phyloP scores from a whole-genome alignment of 2,888 invertebrate species.

The Drosophila ustulata region DNA sequence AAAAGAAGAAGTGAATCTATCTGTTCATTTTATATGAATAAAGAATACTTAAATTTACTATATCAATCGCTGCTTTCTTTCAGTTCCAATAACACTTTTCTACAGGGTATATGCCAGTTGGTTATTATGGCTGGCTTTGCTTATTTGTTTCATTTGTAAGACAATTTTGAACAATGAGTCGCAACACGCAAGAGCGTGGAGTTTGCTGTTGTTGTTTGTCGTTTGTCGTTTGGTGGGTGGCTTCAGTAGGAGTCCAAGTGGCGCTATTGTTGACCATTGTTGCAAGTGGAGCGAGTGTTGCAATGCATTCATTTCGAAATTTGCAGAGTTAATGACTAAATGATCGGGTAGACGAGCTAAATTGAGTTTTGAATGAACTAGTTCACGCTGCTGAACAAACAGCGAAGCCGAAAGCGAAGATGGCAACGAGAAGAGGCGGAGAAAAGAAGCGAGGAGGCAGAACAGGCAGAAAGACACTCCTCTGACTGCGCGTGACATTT shows the following conservation, averaged over 20 bases:
- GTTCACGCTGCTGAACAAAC: conserved; percentile 41
- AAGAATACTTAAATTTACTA: too few relatives aligned
- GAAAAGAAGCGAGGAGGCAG: conserved; percentile 7
- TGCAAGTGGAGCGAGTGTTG: background rate
- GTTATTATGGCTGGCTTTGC: background rate
- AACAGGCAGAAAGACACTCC: conserved; percentile 5
- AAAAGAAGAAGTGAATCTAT: too few relatives aligned
- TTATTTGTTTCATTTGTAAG: conserved; percentile 25
- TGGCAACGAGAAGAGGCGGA: conserved; percentile 15
- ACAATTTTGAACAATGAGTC: conserved; percentile 53
- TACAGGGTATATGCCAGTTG: conserved; percentile 14
- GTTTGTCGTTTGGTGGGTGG: conserved; percentile 33
- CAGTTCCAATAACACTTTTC: background rate
- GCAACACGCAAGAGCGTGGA: conserved; percentile 37
- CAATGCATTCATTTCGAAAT: conserved; percentile 23
- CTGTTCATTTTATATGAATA: too few relatives aligned
- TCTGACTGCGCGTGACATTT: conserved; percentile 53
- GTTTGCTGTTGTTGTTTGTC: background rate
- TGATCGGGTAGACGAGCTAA: conserved; percentile 32
- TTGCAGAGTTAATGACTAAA: conserved; percentile 52
- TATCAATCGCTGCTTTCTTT: too few relatives aligned
- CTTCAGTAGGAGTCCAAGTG: conserved; percentile 1
- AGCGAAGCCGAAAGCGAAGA: conserved; percentile 5
- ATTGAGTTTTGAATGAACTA: conserved; percentile 59
- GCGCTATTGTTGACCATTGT: conserved; percentile 7